Conservation (phyloP, 2,888 invertebrate species). For the Conistra vaccinii region DNA sequence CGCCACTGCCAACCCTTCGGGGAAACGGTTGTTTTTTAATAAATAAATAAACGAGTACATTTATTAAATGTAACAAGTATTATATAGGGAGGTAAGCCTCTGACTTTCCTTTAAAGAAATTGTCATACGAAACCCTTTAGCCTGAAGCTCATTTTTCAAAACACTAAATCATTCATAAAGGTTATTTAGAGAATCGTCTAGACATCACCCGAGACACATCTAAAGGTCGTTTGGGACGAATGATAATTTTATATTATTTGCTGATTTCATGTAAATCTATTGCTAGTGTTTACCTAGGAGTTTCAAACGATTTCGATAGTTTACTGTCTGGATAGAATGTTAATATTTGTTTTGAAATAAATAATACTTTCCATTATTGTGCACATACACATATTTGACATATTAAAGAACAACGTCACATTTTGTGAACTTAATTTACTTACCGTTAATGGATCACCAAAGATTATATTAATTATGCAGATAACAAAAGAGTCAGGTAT, state of each 20-base stretch:
- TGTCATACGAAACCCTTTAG: neutral
- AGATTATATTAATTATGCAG: neutral
- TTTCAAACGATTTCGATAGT: constrained; percentile 9
- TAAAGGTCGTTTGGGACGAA: constrained; percentile 21
- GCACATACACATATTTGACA: no score
- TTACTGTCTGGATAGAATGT: constrained; percentile 12
- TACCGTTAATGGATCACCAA: neutral
- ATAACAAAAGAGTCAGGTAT: neutral
- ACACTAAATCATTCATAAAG: constrained; percentile 58
- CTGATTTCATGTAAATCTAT: constrained; percentile 34
- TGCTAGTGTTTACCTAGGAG: constrained; percentile 20
- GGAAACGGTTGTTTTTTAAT: no score
- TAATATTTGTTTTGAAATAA: neutral
- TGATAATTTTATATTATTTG: constrained; percentile 20
- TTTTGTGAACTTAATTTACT: neutral
- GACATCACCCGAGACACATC: constrained; percentile 43
- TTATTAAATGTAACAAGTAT: neutral
- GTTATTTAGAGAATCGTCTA: constrained; percentile 63
- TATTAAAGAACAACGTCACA: neutral
- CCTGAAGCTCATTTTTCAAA: constrained; percentile 23
- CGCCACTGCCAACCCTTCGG: no score
- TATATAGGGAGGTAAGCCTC: neutral
- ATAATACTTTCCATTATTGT: neutral
- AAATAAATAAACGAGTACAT: neutral
- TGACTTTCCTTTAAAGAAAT: neutral